Conservation (phyloP, 2,113 vertebrate species). For the Etia nguti region DNA sequence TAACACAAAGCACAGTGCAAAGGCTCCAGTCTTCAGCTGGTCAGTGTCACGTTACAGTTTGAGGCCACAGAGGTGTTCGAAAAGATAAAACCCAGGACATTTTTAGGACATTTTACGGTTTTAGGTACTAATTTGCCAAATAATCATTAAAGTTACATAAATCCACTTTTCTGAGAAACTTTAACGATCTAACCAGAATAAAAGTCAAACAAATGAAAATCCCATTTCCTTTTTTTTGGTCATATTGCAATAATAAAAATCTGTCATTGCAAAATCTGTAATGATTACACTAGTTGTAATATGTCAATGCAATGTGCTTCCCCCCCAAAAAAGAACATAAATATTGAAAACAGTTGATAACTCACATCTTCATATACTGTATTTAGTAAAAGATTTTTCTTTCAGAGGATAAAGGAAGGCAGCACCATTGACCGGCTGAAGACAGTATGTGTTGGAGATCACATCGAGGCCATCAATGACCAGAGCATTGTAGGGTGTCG, state of each 20-base stretch:
- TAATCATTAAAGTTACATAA: neutral
- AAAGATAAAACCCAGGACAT: neutral
- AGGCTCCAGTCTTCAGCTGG: neutral
- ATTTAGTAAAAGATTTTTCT: neutral
- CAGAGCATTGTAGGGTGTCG: constrained; percentile 96
- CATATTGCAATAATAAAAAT: neutral
- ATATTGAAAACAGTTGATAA: neutral
- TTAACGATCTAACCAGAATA: neutral
- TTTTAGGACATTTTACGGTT: neutral
- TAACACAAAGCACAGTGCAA: neutral
- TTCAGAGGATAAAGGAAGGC: constrained; percentile 91
- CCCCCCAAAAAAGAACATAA: neutral
- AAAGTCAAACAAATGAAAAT: neutral
- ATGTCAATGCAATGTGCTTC: neutral
- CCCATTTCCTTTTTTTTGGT: neutral
- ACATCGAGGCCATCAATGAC: constrained; percentile 96
- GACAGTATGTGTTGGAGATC: constrained; percentile 87
- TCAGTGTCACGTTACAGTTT: neutral
- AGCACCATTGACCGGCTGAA: constrained; percentile 89
- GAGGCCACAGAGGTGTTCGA: neutral
- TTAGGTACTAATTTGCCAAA: neutral
- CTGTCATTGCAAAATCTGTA: neutral
- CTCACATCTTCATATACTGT: neutral
- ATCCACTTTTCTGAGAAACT: neutral
- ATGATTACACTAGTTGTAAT: neutral